Evolutionary conservation across 2,113 vertebrate species (phyloP).

Genomic region (Mohoua ochrocephala): DNA sequence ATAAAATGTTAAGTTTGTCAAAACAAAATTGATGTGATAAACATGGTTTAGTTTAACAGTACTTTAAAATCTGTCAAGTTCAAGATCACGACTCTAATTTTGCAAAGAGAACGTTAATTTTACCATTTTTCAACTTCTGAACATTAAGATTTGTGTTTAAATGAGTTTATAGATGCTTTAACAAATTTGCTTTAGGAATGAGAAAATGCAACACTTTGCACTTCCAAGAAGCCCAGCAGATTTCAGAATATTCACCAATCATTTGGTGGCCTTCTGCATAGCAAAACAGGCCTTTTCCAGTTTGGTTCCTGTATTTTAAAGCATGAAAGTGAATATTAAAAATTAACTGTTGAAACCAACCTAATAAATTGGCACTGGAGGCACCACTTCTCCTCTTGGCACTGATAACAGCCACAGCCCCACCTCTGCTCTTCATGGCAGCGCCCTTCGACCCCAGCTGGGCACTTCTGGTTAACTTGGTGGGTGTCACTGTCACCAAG

Average conservation of each 20-base stretch:
- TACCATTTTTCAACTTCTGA: not conserved
- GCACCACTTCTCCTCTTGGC: constrained; percentile 77
- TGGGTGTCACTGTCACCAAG: not conserved
- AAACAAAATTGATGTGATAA: not conserved
- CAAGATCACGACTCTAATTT: not conserved
- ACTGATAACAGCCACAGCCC: constrained; percentile 47
- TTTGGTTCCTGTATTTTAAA: not conserved
- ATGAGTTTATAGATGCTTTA: not conserved
- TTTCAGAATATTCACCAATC: not conserved
- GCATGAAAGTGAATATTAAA: not conserved
- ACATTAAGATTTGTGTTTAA: not conserved
- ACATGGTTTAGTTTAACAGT: not conserved
- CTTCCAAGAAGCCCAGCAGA: not conserved
- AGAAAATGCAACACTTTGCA: not conserved
- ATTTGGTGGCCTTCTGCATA: not conserved
- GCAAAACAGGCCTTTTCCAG: not conserved
- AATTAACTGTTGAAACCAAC: constrained; percentile 54
- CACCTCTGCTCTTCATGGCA: constrained; percentile 43
- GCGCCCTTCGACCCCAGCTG: constrained; percentile 38
- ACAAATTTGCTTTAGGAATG: not conserved
- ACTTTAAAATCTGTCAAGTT: no score
- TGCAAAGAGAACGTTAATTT: not conserved
- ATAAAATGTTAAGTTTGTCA: not conserved
- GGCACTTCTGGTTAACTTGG: constrained; percentile 39
- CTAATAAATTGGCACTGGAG: constrained; percentile 80